Percentiles rank a stretch among this genome's conserved stretches.
Conservation (phyloP, 2,797 vertebrate genomes). For the Onychomys leucogaster region DNA sequence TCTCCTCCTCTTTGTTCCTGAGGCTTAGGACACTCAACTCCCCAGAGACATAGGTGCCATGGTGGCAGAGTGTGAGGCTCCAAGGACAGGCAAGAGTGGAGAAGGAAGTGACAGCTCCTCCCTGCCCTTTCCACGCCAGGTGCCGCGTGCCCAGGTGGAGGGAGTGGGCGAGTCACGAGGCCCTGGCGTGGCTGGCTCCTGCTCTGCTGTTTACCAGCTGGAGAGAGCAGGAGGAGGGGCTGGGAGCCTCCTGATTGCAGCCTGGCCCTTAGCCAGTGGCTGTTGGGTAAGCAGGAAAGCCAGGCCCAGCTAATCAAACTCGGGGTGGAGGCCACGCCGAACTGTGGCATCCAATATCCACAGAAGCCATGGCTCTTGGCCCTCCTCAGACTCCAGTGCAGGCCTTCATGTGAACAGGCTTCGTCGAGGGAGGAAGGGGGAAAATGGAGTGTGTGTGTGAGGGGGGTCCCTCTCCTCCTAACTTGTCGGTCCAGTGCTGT, state of each 20-base stretch:
- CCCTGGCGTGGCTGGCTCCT: constrained; percentile 67
- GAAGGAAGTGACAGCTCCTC: neutral
- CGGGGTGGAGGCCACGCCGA: constrained; percentile 61
- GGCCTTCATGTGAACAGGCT: neutral
- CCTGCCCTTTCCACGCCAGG: constrained; percentile 68
- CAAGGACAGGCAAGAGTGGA: neutral
- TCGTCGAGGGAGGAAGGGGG: neutral
- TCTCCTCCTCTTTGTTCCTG: constrained; percentile 41
- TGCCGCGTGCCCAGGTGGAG: constrained; percentile 76
- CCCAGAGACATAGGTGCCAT: neutral
- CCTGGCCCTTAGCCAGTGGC: constrained; percentile 75
- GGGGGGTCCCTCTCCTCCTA: neutral
- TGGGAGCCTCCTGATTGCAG: constrained; percentile 72
- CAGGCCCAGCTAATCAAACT: constrained; percentile 86
- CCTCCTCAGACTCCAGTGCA: neutral
- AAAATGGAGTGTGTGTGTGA: no score
- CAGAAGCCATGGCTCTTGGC: neutral
- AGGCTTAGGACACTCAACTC: neutral
- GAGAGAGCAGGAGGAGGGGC: constrained; percentile 64
- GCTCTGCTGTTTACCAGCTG: constrained; percentile 81
- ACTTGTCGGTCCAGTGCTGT: fast-evolving
- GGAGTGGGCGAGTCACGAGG: constrained; percentile 72
- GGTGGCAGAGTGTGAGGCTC: neutral
- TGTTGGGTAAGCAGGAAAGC: constrained; percentile 80
- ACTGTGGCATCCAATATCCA: neutral